Evolutionary conservation across 2,797 vertebrate species (phyloP), one percentile per base, ranked within the genome.

Genomic region (Aulostomus chinensis): DNA sequence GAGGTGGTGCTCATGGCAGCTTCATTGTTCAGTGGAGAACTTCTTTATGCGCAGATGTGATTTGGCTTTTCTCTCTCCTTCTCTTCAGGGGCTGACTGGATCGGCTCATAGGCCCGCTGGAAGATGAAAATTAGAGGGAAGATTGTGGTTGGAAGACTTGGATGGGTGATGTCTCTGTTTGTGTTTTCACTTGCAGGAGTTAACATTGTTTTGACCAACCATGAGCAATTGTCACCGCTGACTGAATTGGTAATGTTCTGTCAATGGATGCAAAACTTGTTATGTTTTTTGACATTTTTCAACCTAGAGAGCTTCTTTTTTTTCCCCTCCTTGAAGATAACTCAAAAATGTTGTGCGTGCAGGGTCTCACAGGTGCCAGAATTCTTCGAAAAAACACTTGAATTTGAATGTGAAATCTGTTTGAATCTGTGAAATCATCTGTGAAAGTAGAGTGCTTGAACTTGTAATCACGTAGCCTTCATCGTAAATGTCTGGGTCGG

Each of bases 31-130:
- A 43, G 42, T 6, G 28, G 67, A 76, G 78, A 84, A 85, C 78
- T 85, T 87, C 73, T 90, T 89, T 85, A 83, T 86, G 83, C 85
- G 80, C 75, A 72, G 82, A 88, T 90, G 81, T 83, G 76, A 89
- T 88, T 89, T 88, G 70, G 75, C 59, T 56, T 61, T 78, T 72
- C 62, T 68, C 73, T 70, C 68, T 26, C 78, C 73, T 72, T 85
- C 80, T 82, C 78, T 86, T 83, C 76, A 41, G 61, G 52, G 64
- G 59, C 45, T 37, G 64, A 46, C 64, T 67, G 49, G 31, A 70
- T 51, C 31, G 48, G 37, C 53, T 77, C 60, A 52, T 10, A 21
- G 54, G 61, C 50, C 61, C 66, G 62, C 68, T 60, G 66, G 65
- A 57, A 54, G 59, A 70, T 36, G 45, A 49, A 76, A 62, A 64